phyloP scores from a whole-genome alignment of 2,113 vertebrate species.

The Promerops cafer region DNA sequence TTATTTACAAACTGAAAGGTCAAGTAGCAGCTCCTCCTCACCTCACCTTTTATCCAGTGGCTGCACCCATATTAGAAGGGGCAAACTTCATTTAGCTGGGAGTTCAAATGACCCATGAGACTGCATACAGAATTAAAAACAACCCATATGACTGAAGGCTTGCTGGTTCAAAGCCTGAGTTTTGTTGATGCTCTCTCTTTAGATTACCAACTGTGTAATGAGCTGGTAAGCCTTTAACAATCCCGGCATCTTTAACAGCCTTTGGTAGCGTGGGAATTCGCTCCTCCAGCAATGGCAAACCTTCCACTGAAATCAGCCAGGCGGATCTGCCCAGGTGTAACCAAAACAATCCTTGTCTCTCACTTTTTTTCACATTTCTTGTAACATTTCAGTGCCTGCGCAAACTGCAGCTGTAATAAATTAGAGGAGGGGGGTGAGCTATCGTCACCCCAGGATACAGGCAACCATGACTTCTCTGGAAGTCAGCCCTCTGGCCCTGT shows the following conservation, averaged over 20 bases:
- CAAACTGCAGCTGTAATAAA: not conserved
- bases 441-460: not conserved
- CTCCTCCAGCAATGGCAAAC: not conserved
- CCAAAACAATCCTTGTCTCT: not conserved
- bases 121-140: not conserved
- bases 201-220: not conserved
- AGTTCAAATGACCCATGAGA: not conserved
- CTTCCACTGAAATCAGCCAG: not conserved
- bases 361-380: not conserved
- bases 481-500: slow-evolving; percentile 16
- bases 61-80: not conserved
- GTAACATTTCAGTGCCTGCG: not conserved
- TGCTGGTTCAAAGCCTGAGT: not conserved
- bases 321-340: not conserved
- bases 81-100: not conserved
- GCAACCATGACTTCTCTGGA: not conserved
- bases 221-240: not conserved
- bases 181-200: not conserved
- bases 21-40: not conserved
- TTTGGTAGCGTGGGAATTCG: not conserved
- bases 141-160: not conserved
- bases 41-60: not conserved
- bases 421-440: not conserved
- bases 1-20: not conserved
- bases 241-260: not conserved